Base-by-base conservation (phyloP, 2,888 invertebrate species). In the Drosophila anceps region DNA sequence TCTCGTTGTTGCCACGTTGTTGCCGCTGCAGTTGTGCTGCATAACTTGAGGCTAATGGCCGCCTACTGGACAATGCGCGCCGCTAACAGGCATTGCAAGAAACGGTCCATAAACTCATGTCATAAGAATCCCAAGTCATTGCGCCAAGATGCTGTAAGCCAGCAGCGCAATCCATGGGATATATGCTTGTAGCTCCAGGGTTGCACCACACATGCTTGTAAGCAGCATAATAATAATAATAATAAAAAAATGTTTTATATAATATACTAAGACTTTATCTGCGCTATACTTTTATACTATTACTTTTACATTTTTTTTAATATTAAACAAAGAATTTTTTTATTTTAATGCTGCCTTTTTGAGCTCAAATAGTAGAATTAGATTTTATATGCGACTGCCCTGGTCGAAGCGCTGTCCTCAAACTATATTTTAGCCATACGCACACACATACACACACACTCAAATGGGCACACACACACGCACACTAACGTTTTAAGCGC, bases 11-110 rank as follows among this genome's bases (percentile, higher is more conserved):
- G 60, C 27, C n/a, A n/a, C 18, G 41, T 12, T 24, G 27, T 15
- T 31, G 35, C 29, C 54, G 68, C 58, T 79, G 79, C 76, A 57
- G 69, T 65, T 76, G 73, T 77, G 77, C 82, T 81, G 87, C 84
- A 84, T 87, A 76, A 76, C 84, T 89, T 62, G 51, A 59, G 82
- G 90, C 84, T 76, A 86, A 82, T 79, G 83, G 60, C 75, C 81
- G 72, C 60, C 69, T 65, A 65, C 67, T 64, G 76, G 67, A 81
- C 77, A 77, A 76, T 80, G 76, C 76, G 66, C 58, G 54, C 46
- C 54, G 53, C 76, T 65, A 71, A 65, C 64, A 76, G 61, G n/a
- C 72, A 62, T 55, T 46, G 31, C 62, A 55, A 69, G 79, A 44
- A 53, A 61, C 62, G 55, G 18, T 60, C 59, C 81, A 76, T 84